Evolutionary conservation across 2,797 vertebrate species (phyloP), one percentile per base, ranked within the genome.

Genomic region (Microctenopoma stevenorrisi): DNA sequence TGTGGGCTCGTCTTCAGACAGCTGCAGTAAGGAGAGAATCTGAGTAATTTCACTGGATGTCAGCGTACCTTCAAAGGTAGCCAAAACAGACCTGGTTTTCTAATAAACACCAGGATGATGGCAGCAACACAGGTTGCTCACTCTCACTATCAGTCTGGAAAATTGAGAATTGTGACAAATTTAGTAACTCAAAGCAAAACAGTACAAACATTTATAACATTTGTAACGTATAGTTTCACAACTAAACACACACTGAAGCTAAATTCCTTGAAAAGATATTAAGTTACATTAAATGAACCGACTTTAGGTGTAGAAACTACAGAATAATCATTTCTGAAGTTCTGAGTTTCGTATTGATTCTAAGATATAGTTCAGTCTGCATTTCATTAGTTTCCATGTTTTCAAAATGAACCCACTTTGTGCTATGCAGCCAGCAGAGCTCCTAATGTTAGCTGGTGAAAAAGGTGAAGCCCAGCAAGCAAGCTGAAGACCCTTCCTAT

Each of bases 41-140:
- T 52, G n/a, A 63, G 50, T 46, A 48, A 63, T 54, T 66, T 56
- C 15, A 38, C 7, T 3, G 26, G 40, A 49, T 10, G 2, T 50
- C 46, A 50, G 12, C 50, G 44, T 18, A 59, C 30, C 55, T 55
- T 64, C 59, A 57, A 66, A 78, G 38, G 52, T 40, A 60, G 60
- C 55, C 55, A 52, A 3, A 43, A 4, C 40, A 7, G 15, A 76
- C 30, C 61, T 15, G 18, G 22, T 3, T 44, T 18, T 35, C 33
- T 55, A 26, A 73, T 74, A 73, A 78, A 78, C 68, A 75, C 62
- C 69, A 68, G 50, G 64, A 72, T 60, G 66, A 46, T 75, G 65
- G 64, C 30, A 49, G 25, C 18, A 18, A 18, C 18, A 18, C 18
- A 18, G 15, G 5, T 63, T 50, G 4, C 30, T 35, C 38, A 18